Conservation (phyloP, 2,113 vertebrate species). For the Oenanthe melanoleuca region DNA sequence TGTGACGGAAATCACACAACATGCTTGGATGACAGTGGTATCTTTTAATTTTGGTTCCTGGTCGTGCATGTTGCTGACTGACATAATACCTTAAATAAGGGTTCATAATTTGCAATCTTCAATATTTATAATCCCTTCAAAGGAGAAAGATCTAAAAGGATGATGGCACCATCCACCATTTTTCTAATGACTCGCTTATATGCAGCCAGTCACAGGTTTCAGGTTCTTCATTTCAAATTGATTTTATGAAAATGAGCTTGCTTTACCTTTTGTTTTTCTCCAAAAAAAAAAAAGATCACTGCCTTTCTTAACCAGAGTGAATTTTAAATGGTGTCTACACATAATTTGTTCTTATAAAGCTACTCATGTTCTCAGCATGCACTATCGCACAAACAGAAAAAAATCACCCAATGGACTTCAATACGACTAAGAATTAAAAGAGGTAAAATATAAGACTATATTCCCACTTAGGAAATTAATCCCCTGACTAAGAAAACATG, state of each 20-base stretch:
- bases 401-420: neutral
- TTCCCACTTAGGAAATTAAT: neutral
- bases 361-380: neutral
- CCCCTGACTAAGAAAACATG: neutral
- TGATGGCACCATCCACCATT: neutral
- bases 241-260: neutral
- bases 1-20: neutral
- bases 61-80: neutral
- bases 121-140: neutral
- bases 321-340: neutral
- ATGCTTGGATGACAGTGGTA: neutral
- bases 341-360: neutral
- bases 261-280: accelerated
- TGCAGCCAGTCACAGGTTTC: neutral
- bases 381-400: neutral
- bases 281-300: no score
- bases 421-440: neutral
- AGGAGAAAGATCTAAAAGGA: neutral
- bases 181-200: neutral
- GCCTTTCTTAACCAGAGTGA: neutral
- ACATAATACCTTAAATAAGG: neutral
- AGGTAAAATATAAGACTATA: neutral
- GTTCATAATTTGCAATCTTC: neutral
- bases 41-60: neutral
- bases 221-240: neutral